Percentiles rank a stretch among this genome's conserved stretches.
phyloP scores from a whole-genome alignment of 1,140 invertebrate genomes.

The Octopus bimaculoides region DNA sequence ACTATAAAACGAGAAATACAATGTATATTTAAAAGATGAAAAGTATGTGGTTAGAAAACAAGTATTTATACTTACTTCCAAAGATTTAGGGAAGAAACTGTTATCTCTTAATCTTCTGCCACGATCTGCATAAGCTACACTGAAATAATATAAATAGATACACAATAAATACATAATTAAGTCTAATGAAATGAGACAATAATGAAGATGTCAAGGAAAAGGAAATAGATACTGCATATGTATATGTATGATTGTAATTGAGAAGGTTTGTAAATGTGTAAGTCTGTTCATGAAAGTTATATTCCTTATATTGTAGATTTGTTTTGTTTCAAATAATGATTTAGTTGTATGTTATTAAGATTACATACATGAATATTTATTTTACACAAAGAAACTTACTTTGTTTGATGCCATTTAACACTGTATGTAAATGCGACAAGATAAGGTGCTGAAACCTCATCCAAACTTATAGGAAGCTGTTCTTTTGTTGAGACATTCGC shows the following conservation, averaged over 20 bases:
- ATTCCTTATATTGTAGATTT: too few species aligned
- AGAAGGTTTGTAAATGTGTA: too few species aligned
- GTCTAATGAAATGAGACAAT: too few species aligned
- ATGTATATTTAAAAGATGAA: not conserved
- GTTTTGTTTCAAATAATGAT: too few species aligned
- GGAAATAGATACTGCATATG: too few species aligned
- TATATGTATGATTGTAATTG: too few species aligned
- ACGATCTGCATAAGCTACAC: slow-evolving; percentile 56
- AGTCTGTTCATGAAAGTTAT: too few species aligned
- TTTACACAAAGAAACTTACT: slow-evolving; percentile 43
- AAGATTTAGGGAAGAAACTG: slow-evolving; percentile 60
- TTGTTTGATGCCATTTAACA: slow-evolving; percentile 58
- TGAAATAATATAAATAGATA: slow-evolving; percentile 31
- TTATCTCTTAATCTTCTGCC: slow-evolving; percentile 53
- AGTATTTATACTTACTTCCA: slow-evolving; percentile 51
- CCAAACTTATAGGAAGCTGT: slow-evolving; percentile 53
- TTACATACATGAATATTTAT: too few species aligned
- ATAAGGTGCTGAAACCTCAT: slow-evolving; percentile 51
- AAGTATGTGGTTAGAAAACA: not conserved
- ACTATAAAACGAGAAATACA: not conserved
- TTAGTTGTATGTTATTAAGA: too few species aligned
- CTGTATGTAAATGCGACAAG: slow-evolving; percentile 59
- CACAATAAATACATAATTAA: too few species aligned
- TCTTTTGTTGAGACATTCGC: slow-evolving; percentile 60
- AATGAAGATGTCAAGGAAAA: too few species aligned